phyloP scores from a whole-genome alignment of 2,888 invertebrate genomes.

The Resseliella maxima region DNA sequence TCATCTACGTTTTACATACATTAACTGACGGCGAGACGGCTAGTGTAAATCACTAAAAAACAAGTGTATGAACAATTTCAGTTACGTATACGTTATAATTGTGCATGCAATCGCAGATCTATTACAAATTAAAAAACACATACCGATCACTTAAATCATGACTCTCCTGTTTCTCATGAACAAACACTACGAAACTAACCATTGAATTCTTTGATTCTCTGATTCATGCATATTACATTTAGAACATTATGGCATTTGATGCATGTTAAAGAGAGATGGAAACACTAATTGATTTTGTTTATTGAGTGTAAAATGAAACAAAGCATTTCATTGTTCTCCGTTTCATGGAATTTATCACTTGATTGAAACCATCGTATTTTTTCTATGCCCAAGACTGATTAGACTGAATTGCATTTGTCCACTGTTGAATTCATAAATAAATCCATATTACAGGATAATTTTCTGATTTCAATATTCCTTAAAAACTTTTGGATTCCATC shows the following conservation, averaged over 20 bases:
- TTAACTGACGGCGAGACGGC: background rate
- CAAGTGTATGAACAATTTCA: background rate
- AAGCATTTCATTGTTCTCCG: constrained; percentile 24
- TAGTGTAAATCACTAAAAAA: background rate
- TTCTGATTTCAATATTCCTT: background rate
- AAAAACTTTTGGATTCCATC: too few relatives aligned
- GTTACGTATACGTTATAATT: background rate
- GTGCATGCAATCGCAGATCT: constrained; percentile 37
- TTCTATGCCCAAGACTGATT: background rate
- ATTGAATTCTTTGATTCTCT: background rate
- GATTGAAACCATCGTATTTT: constrained; percentile 5
- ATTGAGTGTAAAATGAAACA: background rate
- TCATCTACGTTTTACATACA: background rate
- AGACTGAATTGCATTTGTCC: constrained; percentile 18
- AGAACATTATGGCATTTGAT: background rate
- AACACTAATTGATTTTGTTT: background rate
- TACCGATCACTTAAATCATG: constrained; percentile 49
- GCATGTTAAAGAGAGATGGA: background rate
- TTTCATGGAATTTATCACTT: constrained; percentile 33
- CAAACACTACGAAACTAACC: background rate
- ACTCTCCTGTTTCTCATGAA: background rate
- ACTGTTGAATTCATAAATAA: background rate
- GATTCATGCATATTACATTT: background rate
- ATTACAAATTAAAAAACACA: background rate
- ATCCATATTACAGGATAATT: background rate